Conservation (phyloP, 2,888 invertebrate genomes). For the Spodoptera littoralis region DNA sequence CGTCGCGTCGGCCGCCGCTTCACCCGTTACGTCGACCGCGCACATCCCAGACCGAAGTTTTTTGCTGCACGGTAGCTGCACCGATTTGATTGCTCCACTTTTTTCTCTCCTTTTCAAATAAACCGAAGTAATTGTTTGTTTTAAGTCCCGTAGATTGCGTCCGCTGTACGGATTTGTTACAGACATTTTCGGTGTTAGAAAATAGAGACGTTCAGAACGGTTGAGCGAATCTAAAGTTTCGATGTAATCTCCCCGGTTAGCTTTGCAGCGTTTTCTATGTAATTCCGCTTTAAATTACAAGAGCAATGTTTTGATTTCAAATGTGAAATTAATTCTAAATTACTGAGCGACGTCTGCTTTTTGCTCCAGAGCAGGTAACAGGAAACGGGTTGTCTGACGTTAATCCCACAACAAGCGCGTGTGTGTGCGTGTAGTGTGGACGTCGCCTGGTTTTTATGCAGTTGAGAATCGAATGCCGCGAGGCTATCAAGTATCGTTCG, state of each 20-base stretch:
- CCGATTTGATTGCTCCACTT: constrained; percentile 85
- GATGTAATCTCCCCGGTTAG: constrained; percentile 56
- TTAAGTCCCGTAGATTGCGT: constrained; percentile 85
- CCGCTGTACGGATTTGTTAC: constrained; percentile 84
- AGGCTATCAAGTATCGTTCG: constrained; percentile 74
- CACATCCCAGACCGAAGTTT: constrained; percentile 76
- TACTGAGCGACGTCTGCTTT: constrained; percentile 78
- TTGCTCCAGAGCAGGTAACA: constrained; percentile 86
- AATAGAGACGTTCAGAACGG: constrained; percentile 83
- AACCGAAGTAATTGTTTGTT: constrained; percentile 88
- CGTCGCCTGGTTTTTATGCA: constrained; percentile 80
- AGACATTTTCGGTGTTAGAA: constrained; percentile 80
- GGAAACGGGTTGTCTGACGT: constrained; percentile 86
- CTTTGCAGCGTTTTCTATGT: constrained; percentile 36
- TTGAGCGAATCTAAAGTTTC: constrained; percentile 68
- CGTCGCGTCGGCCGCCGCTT: constrained; percentile 63
- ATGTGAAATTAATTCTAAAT: constrained; percentile 86
- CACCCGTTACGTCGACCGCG: constrained; percentile 73
- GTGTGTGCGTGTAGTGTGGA: constrained; percentile 74
- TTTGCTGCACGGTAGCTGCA: constrained; percentile 85
- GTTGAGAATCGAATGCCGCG: constrained; percentile 68
- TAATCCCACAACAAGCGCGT: constrained; percentile 76
- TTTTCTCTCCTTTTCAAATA: constrained; percentile 86
- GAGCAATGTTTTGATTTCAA: constrained; percentile 70
- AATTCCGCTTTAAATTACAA: constrained; percentile 55